Evolutionary conservation across 2,113 vertebrate genomes (phyloP).

Genomic region (Colistium nudipinnis): DNA sequence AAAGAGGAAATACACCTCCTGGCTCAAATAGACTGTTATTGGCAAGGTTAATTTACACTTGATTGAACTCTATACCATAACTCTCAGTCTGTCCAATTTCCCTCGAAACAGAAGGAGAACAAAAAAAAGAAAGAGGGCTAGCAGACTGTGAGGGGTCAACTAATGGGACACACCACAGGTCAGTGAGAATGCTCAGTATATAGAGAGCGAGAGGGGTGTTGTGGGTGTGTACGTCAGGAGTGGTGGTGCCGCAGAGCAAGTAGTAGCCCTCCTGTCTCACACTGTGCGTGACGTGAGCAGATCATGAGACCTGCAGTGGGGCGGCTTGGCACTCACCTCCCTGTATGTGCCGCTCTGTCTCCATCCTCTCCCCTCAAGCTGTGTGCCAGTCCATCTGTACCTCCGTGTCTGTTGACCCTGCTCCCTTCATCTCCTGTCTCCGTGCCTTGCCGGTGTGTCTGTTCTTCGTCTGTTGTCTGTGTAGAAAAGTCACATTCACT

Average conservation of each 20-base stretch:
- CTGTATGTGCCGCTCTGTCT: slow-evolving; percentile 29
- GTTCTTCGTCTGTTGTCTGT: not conserved
- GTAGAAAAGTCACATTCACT: slow-evolving; percentile 1
- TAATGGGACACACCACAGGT: too few species aligned
- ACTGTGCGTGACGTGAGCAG: slow-evolving; percentile 59
- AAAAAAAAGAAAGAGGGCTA: too few species aligned
- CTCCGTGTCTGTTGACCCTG: slow-evolving; percentile 8
- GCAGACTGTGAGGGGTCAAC: too few species aligned
- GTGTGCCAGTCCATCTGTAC: slow-evolving; percentile 50
- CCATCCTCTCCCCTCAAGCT: slow-evolving; percentile 38
- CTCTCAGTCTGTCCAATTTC: too few species aligned
- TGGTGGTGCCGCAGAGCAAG: slow-evolving; percentile 30
- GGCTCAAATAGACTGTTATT: too few species aligned
- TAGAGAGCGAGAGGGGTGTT: not conserved
- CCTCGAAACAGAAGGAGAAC: too few species aligned
- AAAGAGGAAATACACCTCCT: too few species aligned
- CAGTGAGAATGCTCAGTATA: too few species aligned
- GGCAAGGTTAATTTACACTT: too few species aligned
- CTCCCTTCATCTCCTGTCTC: slow-evolving; percentile 6
- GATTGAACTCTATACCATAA: too few species aligned
- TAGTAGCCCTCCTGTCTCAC: slow-evolving; percentile 55
- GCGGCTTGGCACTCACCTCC: slow-evolving; percentile 52
- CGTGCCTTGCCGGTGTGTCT: slow-evolving; percentile 13
- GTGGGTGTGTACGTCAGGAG: not conserved
- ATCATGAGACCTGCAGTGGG: slow-evolving; percentile 56